Evolutionary conservation across 2,797 vertebrate genomes (phyloP).

Genomic region (Pelodytes ibericus): DNA sequence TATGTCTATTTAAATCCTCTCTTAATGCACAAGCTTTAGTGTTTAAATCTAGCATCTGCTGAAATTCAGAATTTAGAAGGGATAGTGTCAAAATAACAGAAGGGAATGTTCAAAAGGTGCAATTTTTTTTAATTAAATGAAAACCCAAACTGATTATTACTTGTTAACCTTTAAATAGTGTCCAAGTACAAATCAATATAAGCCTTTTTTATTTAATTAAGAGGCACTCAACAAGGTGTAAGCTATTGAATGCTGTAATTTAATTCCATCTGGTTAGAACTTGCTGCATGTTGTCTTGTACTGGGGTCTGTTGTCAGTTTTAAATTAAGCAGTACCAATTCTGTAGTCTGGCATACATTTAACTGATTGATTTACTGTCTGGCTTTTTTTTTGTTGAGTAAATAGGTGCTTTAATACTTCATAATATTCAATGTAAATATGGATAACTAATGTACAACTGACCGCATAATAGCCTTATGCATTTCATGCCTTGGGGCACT

Average conservation of each 20-base stretch:
- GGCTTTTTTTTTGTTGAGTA: constrained; percentile 1
- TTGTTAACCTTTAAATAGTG: not conserved
- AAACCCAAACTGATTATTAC: not conserved
- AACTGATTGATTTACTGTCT: constrained; percentile 47
- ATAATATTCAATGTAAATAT: constrained; percentile 24
- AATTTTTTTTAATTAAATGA: not conserved
- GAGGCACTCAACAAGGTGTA: not conserved
- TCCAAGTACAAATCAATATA: constrained; percentile 27
- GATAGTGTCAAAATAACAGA: constrained; percentile 14
- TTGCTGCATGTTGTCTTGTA: constrained; percentile 20
- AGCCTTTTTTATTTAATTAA: constrained; percentile 32
- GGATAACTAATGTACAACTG: too few relatives aligned
- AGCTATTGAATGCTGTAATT: not conserved
- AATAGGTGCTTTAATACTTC: constrained; percentile 3
- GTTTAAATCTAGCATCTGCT: not conserved
- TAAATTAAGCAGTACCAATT: constrained; percentile 11
- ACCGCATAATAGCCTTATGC: too few relatives aligned
- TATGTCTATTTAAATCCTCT: not conserved
- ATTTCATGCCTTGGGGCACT: too few relatives aligned
- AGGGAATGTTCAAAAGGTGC: not conserved
- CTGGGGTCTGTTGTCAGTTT: constrained; percentile 16
- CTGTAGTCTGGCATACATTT: constrained; percentile 11
- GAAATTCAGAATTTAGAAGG: constrained; percentile 1
- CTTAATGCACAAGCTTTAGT: not conserved
- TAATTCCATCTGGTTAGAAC: not conserved